These are phyloP conservation scores for Catalaphyllia jardinei DNA, from an alignment of 64 coral and sea anemone species.

Conservation along the genomic window DNA sequence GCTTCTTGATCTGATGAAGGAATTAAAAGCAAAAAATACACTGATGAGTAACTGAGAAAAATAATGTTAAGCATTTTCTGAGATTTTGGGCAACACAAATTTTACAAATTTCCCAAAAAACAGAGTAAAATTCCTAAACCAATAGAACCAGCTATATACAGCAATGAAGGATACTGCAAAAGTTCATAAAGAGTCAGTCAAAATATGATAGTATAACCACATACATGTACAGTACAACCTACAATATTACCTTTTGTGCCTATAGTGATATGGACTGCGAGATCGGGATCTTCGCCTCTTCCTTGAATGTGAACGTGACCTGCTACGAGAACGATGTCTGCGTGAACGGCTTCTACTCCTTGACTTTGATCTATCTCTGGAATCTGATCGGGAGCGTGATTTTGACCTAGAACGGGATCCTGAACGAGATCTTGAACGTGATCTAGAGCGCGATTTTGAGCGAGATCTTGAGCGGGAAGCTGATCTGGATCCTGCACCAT, in stretches of 20 bases:
- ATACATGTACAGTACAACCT: neutral
- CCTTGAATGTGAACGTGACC: slow-evolving; percentile 51
- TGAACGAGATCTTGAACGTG: slow-evolving; percentile 68
- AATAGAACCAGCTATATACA: no score
- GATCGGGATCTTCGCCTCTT: slow-evolving; percentile 73
- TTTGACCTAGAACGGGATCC: slow-evolving; percentile 44
- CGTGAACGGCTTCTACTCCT: slow-evolving; percentile 68
- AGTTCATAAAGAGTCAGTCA: neutral
- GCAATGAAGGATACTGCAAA: no score
- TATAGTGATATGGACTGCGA: slow-evolving; percentile 84
- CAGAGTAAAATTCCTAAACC: no score
- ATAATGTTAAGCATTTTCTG: neutral
- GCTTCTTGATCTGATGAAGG: neutral
- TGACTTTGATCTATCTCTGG: slow-evolving; percentile 65
- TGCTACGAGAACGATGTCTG: slow-evolving; percentile 53
- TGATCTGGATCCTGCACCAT: slow-evolving; percentile 25
- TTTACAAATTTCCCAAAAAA: no score
- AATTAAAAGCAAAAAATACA: neutral
- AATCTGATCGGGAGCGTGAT: slow-evolving; percentile 74
- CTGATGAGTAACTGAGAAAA: neutral
- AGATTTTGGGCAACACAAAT: no score
- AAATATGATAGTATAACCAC: neutral
- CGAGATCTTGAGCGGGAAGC: slow-evolving; percentile 61
- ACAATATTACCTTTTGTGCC: slow-evolving; percentile 43
- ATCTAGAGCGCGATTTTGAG: slow-evolving; percentile 77